A percentile compares a stretch with the other conserved stretches of the same genome.
Conservation (phyloP, 1,140 invertebrate genomes). For the Sminthurides bifidus region DNA sequence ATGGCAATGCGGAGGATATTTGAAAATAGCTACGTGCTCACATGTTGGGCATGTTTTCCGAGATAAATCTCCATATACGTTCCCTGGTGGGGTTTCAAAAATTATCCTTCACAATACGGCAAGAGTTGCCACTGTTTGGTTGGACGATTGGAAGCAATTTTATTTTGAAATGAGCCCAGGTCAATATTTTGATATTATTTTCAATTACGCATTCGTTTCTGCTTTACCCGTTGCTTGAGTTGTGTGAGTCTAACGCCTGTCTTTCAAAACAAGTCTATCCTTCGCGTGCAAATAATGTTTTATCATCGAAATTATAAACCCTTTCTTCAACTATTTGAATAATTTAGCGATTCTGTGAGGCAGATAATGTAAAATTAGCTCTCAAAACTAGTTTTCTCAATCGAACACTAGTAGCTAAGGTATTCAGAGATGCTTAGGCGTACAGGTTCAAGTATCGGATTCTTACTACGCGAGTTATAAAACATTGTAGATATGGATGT, state of each 20-base stretch:
- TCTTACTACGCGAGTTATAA: too few species aligned
- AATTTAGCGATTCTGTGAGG: too few species aligned
- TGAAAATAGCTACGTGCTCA: conserved; percentile 84
- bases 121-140: conserved; percentile 92
- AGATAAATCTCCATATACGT: conserved; percentile 98
- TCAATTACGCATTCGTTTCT: neutral
- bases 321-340: too few species aligned
- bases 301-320: too few species aligned
- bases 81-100: conserved; percentile 94
- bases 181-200: conserved; percentile 35
- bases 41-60: conserved; percentile 97
- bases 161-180: conserved; percentile 98
- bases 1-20: conserved; percentile 91
- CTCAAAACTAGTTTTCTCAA: too few species aligned
- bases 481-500: conserved; percentile 84
- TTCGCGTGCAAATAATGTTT: too few species aligned
- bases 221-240: neutral
- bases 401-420: too few species aligned
- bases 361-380: too few species aligned
- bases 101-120: conserved; percentile 95
- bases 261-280: too few species aligned
- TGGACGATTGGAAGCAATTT: conserved; percentile 97
- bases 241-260: neutral
- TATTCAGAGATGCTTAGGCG: too few species aligned
- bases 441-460: too few species aligned